Evolutionary conservation across 2,113 vertebrate genomes (phyloP).

Genomic region (Dicerorhinus sumatrensis): DNA sequence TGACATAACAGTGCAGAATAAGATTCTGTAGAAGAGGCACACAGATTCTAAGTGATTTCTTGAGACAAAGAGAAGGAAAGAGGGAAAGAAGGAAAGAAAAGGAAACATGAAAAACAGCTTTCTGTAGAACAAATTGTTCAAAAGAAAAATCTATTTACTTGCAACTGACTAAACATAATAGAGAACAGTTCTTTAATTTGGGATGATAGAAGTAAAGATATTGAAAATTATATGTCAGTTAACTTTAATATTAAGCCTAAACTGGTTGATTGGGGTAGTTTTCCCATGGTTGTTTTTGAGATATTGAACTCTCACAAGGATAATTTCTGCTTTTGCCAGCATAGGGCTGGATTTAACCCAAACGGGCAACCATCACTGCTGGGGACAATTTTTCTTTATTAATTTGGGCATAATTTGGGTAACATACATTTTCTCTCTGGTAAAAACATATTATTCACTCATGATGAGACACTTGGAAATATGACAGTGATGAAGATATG

Average conservation of each 20-base stretch:
- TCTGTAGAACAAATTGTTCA: not conserved
- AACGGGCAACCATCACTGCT: slow-evolving; percentile 11
- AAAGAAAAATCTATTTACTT: not conserved
- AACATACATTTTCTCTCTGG: slow-evolving; percentile 22
- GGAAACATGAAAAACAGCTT: not conserved
- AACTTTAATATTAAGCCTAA: not conserved
- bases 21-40: not conserved
- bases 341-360: slow-evolving; percentile 39
- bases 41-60: not conserved
- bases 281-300: slow-evolving; percentile 9
- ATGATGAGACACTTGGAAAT: slow-evolving; percentile 30
- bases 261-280: not conserved
- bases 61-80: not conserved
- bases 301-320: not conserved
- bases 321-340: slow-evolving; percentile 32
- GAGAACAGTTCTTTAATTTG: not conserved
- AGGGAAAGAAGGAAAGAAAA: not conserved
- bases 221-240: not conserved
- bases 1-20: not conserved
- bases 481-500: slow-evolving; percentile 13
- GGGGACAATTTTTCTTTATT: slow-evolving; percentile 63
- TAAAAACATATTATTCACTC: slow-evolving; percentile 44
- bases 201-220: not conserved
- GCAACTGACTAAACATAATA: not conserved
- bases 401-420: not conserved